phyloP scores from a whole-genome alignment of 1,140 invertebrate genomes.

The Chironomus striatipennis region DNA sequence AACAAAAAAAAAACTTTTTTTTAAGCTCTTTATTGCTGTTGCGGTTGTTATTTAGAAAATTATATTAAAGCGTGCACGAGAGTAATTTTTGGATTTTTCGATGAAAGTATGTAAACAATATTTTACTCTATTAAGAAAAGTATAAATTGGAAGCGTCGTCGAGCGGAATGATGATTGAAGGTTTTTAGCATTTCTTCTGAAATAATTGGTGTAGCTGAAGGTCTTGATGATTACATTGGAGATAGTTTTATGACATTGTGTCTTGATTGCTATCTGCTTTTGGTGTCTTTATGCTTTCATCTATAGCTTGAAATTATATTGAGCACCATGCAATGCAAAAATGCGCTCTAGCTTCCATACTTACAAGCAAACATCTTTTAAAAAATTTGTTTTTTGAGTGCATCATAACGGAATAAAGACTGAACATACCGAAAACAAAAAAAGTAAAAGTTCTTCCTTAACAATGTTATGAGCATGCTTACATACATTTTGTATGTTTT shows the following conservation, averaged over 20 bases:
- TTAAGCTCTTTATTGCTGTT: not conserved
- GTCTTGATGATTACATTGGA: not conserved
- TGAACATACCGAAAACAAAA: not conserved
- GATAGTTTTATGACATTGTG: not conserved
- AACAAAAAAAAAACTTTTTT: not conserved
- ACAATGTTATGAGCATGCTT: not conserved
- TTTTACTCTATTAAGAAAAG: not conserved
- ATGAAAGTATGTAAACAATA: too few relatives aligned
- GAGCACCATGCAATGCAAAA: too few relatives aligned
- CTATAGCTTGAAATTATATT: too few relatives aligned
- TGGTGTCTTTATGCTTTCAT: too few relatives aligned
- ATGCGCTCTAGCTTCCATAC: too few relatives aligned
- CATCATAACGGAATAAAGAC: not conserved
- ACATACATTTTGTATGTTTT: too few relatives aligned
- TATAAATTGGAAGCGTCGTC: not conserved
- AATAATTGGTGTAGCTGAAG: too few relatives aligned
- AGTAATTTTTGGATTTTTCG: too few relatives aligned
- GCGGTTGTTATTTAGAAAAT: not conserved
- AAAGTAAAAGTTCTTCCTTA: conserved; percentile 22
- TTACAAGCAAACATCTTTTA: not conserved
- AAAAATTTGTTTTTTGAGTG: not conserved
- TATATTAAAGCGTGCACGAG: not conserved
- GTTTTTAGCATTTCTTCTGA: not conserved
- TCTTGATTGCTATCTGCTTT: too few relatives aligned
- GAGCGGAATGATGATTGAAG: not conserved